A percentile compares a stretch with the other conserved stretches of the same genome.
phyloP scores from a whole-genome alignment of 2,888 invertebrate species.

The Machimus atricapillus region DNA sequence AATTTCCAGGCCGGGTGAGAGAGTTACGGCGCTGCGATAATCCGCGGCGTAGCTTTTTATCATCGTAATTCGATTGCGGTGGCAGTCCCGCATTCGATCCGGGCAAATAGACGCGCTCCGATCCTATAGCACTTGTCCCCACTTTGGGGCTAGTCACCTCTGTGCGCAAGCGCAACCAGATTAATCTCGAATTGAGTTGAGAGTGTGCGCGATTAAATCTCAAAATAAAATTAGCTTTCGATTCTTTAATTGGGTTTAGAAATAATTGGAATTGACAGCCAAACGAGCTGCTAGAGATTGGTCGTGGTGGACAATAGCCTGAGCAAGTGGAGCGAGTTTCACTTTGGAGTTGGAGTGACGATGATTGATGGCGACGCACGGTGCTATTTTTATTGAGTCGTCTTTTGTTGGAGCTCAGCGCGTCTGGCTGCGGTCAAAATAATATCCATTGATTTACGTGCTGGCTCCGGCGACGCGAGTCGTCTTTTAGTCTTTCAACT shows the following conservation, averaged over 20 bases:
- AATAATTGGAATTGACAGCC: neutral
- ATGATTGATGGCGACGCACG: neutral
- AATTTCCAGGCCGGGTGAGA: neutral
- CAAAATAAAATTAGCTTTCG: constrained; percentile 1
- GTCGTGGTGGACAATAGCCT: neutral
- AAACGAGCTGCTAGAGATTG: neutral
- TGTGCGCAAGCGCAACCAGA: neutral
- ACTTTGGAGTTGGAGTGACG: neutral
- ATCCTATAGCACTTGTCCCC: neutral
- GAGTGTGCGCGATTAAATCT: neutral
- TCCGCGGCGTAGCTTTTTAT: neutral
- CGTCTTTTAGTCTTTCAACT: neutral
- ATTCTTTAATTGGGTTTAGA: constrained; percentile 13
- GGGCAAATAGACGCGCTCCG: neutral
- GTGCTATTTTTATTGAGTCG: neutral
- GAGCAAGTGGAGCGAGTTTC: neutral
- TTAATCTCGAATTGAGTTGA: neutral
- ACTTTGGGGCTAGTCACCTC: neutral
- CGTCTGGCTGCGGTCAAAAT: neutral
- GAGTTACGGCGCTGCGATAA: neutral
- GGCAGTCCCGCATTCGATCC: neutral
- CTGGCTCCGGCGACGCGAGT: neutral
- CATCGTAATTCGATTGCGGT: neutral
- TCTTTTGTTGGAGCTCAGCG: neutral
- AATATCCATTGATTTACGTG: neutral